Conservation (phyloP, 2,797 vertebrate species). For the Clamator glandarius region DNA sequence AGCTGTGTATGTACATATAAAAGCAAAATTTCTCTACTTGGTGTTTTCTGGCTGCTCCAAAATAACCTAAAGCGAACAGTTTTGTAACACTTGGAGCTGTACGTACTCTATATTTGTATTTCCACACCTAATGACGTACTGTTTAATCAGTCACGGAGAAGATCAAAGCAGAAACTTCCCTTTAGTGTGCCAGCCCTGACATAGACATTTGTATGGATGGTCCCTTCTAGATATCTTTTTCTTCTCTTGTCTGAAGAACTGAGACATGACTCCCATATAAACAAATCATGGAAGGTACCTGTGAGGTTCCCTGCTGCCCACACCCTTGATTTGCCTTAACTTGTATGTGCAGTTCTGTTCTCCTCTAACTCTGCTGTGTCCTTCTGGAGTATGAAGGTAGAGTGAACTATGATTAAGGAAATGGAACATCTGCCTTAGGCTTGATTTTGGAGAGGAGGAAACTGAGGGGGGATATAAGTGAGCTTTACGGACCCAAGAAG, state of each 20-base stretch:
- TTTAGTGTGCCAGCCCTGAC: neutral
- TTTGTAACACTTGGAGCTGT: neutral
- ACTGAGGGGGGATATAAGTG: neutral
- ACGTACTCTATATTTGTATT: neutral
- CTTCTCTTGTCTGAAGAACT: neutral
- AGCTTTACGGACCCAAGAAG: neutral
- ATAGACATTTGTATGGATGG: neutral
- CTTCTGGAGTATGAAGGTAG: neutral
- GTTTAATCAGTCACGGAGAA: neutral
- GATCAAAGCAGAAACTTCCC: neutral
- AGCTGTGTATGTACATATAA: neutral
- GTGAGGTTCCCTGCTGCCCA: neutral
- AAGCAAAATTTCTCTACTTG: neutral
- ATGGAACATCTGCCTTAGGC: neutral
- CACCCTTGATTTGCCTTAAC: neutral
- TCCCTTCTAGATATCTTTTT: neutral
- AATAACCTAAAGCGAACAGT: neutral
- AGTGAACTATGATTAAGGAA: neutral
- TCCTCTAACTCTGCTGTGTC: neutral
- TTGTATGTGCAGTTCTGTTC: neutral
- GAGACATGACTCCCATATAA: neutral
- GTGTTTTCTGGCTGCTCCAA: neutral
- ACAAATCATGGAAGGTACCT: neutral
- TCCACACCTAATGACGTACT: neutral
- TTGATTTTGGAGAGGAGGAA: neutral